Evolutionary conservation across 2,888 invertebrate species (phyloP), one percentile per base, ranked within the genome.

Genomic region (Nomada lathburiana): DNA sequence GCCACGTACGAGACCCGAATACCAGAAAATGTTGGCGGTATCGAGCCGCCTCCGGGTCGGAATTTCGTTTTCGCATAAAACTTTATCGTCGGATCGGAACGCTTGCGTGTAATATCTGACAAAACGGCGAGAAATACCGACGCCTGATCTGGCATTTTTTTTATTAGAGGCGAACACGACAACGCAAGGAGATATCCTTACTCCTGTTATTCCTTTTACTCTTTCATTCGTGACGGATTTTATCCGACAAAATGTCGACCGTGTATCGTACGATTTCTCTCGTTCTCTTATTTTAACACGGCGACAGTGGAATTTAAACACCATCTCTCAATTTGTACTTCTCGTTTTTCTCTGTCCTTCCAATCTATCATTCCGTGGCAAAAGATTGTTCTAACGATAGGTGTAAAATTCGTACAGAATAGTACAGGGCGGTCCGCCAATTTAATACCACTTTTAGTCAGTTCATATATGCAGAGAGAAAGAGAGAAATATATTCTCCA

Each of bases 341-440:
- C 80, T 87, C 77, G 59, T 63, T 59, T 36, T 65, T 50, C 52
- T 55, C 57, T 47, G 53, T 29, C 55, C 18, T 44, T 64, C 63
- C 67, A 65, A 70, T 63, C 80, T 36, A 7, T 7, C 7, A 36
- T 7, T 53, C 44, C n/a, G 57, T 82, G 83, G 86, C 83, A 86
- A 86, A 87, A 82, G 80, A 74, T 64, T 78, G 57, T 73, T 72
- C 79, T 82, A 85, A 70, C 70, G 47, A 70, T 59, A 70, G 83
- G 85, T 87, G 86, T 85, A 84, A 83, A 69, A 62, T 71, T 57
- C 79, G 63, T 76, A 65, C 76, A 78, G 77, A 78, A 86, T 83
- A 85, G 85, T 2, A 26, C 26, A 2, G 82, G 76, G 83, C 75
- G 78, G 82, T 80, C 74, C 67, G 64, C 60, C 82, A 74, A 82